These are phyloP conservation scores for Cyprinus carpio DNA, from an alignment of 2,113 vertebrate genomes.

Conservation along the genomic window DNA sequence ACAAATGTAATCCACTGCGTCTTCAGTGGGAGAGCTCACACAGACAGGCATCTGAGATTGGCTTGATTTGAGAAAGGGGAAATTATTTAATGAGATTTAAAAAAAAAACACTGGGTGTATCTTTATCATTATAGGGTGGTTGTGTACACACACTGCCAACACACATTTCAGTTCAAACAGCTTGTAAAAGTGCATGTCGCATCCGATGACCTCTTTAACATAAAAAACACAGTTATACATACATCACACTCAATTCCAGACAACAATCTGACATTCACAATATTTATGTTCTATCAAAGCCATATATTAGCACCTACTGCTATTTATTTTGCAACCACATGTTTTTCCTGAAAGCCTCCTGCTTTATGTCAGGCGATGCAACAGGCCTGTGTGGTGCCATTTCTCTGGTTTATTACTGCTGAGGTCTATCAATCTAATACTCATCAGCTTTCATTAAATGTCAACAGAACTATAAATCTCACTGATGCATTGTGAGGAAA, in stretches of 20 bases:
- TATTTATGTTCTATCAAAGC: neutral
- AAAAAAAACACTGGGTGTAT: no score
- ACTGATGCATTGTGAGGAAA: conserved; percentile 23
- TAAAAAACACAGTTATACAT: neutral
- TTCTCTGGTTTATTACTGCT: neutral
- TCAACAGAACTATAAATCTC: conserved; percentile 31
- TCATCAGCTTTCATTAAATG: conserved; percentile 22
- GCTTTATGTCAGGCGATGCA: conserved; percentile 13
- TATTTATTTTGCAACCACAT: neutral
- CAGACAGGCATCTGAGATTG: no score
- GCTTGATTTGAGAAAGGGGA: no score
- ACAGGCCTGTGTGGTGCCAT: neutral
- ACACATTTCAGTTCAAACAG: no score
- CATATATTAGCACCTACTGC: neutral
- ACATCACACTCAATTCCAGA: neutral
- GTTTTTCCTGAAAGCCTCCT: conserved; percentile 17
- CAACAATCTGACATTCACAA: conserved; percentile 12
- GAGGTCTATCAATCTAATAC: conserved; percentile 19
- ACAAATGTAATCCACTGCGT: no score
- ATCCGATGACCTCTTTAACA: neutral
- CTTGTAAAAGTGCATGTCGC: no score
- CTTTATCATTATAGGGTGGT: no score
- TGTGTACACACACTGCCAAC: no score
- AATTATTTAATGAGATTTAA: no score
- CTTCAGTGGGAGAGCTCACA: no score